Conservation (phyloP, 1,140 invertebrate genomes). For the Artemia franciscana region DNA sequence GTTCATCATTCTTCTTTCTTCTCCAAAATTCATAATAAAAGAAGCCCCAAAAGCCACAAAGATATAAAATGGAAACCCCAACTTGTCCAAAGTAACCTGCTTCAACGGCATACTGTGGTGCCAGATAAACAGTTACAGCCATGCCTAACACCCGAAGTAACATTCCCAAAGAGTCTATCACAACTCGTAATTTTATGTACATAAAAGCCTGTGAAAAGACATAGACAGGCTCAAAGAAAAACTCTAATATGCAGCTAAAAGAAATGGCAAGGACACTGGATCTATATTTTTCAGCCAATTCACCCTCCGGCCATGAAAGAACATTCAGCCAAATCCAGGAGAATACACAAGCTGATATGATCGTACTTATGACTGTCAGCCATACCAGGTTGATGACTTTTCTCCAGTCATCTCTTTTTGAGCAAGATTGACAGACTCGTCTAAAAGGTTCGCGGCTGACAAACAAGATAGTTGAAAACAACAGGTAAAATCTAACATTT, state of each 20-base stretch:
- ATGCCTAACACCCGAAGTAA: conserved; percentile 46
- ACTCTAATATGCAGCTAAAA: conserved; percentile 53
- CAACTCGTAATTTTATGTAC: conserved; percentile 55
- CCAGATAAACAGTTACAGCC: conserved; percentile 37
- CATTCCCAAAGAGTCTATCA: conserved; percentile 50
- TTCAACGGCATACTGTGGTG: conserved; percentile 40
- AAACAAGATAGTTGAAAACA: conserved; percentile 81
- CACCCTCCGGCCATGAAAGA: conserved; percentile 30
- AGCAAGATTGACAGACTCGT: conserved; percentile 61
- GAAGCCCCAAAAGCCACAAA: conserved; percentile 37
- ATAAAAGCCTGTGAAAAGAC: conserved; percentile 64
- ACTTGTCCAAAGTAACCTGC: conserved; percentile 60
- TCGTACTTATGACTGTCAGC: conserved; percentile 61
- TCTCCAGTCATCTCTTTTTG: conserved; percentile 48
- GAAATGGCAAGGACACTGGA: conserved; percentile 57
- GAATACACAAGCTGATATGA: conserved; percentile 39
- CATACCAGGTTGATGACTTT: conserved; percentile 82
- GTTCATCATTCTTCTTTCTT: conserved; percentile 27
- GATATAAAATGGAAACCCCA: conserved; percentile 22
- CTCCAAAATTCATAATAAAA: conserved; percentile 46
- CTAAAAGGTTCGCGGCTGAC: conserved; percentile 75
- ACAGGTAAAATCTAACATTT: conserved; percentile 68
- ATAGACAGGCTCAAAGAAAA: conserved; percentile 48
- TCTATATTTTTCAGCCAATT: conserved; percentile 35
- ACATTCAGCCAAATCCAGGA: conserved; percentile 63